Conservation (phyloP, 2,113 vertebrate species). For the Tichodroma muraria region DNA sequence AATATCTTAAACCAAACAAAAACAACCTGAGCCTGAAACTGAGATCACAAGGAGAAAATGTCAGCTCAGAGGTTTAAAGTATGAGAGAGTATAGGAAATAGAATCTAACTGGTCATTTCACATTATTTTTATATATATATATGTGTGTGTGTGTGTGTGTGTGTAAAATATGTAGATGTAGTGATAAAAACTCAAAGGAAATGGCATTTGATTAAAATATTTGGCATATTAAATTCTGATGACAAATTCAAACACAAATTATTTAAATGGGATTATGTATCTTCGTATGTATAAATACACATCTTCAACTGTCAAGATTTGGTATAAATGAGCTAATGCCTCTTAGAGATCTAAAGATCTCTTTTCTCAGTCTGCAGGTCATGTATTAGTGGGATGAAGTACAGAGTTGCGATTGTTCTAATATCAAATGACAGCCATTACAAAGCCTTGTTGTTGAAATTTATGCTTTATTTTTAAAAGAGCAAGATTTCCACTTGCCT, state of each 20-base stretch:
- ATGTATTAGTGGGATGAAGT: neutral
- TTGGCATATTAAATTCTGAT: neutral
- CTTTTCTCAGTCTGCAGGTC: neutral
- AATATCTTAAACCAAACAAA: neutral
- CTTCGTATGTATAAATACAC: neutral
- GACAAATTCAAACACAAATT: neutral
- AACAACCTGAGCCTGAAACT: neutral
- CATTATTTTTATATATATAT: neutral
- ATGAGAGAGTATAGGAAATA: neutral
- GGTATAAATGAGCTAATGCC: neutral
- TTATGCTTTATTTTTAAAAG: neutral
- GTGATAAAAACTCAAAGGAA: neutral
- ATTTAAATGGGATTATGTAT: neutral
- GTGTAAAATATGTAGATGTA: neutral
- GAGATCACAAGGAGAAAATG: neutral
- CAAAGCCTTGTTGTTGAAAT: neutral
- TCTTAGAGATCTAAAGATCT: no score
- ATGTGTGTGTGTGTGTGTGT: accelerated
- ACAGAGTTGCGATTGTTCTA: neutral
- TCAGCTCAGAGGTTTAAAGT: neutral
- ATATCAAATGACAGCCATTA: neutral
- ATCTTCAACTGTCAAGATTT: neutral
- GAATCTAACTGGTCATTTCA: neutral
- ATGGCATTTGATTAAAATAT: neutral
- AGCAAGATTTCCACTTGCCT: neutral